Percentiles rank a stretch among this genome's conserved stretches.
phyloP scores from a whole-genome alignment of 2,888 invertebrate genomes.

The Pantelozetes paolii region DNA sequence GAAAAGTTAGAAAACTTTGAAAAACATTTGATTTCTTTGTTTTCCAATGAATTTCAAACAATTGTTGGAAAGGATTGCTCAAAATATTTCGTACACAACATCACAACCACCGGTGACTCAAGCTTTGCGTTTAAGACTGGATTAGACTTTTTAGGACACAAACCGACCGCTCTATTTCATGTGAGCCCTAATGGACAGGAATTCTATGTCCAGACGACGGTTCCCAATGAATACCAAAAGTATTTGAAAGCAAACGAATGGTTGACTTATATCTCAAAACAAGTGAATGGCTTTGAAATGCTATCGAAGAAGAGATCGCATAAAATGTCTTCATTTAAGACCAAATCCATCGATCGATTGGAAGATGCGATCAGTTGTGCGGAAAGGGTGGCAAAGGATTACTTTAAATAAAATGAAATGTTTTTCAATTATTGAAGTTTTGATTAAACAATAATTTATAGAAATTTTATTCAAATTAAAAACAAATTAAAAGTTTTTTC shows the following conservation, averaged over 20 bases:
- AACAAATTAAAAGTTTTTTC: too few species aligned
- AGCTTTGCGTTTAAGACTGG: conserved; percentile 21
- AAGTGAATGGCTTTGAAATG: background rate
- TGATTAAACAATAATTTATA: too few species aligned
- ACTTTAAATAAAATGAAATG: background rate
- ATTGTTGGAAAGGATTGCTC: background rate
- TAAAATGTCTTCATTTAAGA: conserved; percentile 5
- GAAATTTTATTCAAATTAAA: background rate
- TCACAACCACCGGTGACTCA: background rate
- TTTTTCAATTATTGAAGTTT: background rate
- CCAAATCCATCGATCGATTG: background rate
- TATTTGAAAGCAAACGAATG: conserved; percentile 21
- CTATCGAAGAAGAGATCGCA: background rate
- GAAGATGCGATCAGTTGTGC: conserved; percentile 12
- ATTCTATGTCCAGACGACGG: background rate
- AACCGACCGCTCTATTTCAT: conserved; percentile 17
- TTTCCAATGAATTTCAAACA: background rate
- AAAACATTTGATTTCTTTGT: background rate
- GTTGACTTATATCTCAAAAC: background rate
- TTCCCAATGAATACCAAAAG: conserved; percentile 25
- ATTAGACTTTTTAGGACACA: conserved; percentile 22
- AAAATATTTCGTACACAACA: conserved; percentile 1
- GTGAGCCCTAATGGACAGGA: background rate
- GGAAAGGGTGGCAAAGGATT: background rate
- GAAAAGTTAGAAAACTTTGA: background rate